Evolutionary conservation across 1,140 invertebrate species (phyloP), one percentile per base, ranked within the genome.

Genomic region (Choristoneura fumiferana): DNA sequence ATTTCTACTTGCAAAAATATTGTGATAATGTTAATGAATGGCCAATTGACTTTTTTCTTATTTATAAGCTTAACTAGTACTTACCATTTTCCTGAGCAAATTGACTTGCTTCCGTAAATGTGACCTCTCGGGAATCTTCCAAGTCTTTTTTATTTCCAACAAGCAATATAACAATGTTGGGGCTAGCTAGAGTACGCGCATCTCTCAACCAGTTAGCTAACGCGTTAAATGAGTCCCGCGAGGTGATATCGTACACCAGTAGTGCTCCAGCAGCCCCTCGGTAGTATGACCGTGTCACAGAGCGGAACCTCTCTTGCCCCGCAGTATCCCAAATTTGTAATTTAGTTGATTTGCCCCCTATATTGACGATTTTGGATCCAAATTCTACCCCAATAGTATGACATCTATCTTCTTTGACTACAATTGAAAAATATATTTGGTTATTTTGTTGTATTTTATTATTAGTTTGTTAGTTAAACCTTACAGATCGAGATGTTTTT

Each of bases 321-420:
- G 90, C 90, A 69, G 89, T 92, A 76, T 96, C 95, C 95, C 95
- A 96, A 65, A 96, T 96, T 74, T 96, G 95, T 37, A 96, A 86
- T 89, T 96, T 96, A 13, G 96, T 95, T 61, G 94, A 93, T 85
- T 95, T 95, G 1, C 94, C 95, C 63, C 95, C 95, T 74, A 96
- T 95, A 61, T 94, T 95, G 6, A 96, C 92, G 88, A 96, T 95
- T 78, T 95, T 94, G 1, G 95, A 95, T 39, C 95, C 95, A 93
- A 96, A 96, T 80, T 96, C 95, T 22, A 96, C 95, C 52, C 95
- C 95, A 90, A 94, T 95, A 14, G 95, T 96, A 78, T 96, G 94
- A 71, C 94, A 95, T 71, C 94, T 94, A 65, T 95, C 94, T 74
- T 94, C 93, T 89, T 95, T 95, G 85, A 93, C 93, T 94, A 80